A percentile compares a stretch with the other conserved stretches of the same genome.
phyloP scores from a whole-genome alignment of 2,113 vertebrate genomes.

The Pelecanoides urinatrix region DNA sequence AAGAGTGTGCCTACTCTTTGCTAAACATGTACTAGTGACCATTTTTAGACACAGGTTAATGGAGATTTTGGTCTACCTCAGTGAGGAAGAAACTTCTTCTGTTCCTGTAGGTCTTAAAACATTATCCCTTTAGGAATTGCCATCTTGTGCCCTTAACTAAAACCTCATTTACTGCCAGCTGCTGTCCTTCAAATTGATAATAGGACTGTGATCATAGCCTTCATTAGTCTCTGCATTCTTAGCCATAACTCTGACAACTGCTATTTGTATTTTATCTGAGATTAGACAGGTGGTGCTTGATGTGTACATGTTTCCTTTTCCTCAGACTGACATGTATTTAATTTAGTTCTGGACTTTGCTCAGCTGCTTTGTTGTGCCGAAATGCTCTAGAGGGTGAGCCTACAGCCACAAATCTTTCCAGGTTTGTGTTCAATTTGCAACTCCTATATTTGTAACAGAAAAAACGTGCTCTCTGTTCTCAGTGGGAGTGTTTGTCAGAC shows the following conservation, averaged over 20 bases:
- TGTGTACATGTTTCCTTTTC: neutral
- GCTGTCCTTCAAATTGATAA: neutral
- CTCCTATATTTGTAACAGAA: slow-evolving; percentile 9
- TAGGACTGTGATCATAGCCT: neutral
- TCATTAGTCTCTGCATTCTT: neutral
- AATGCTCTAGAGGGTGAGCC: neutral
- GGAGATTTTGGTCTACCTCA: neutral
- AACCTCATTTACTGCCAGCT: neutral
- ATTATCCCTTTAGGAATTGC: neutral
- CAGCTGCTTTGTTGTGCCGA: neutral
- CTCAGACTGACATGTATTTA: slow-evolving; percentile 10
- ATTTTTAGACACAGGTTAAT: neutral
- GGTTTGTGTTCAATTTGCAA: slow-evolving; percentile 48
- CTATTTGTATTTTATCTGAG: neutral
- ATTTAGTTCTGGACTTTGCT: slow-evolving; percentile 34
- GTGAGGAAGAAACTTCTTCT: neutral
- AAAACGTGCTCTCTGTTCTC: neutral
- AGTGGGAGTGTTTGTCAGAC: slow-evolving; percentile 27
- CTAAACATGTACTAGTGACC: neutral
- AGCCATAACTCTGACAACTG: neutral
- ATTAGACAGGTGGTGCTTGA: neutral
- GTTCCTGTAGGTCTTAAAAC: neutral
- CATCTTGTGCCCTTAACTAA: neutral
- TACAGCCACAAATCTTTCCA: slow-evolving; percentile 30
- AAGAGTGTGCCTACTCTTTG: neutral